These are phyloP conservation scores for Triops cancriformis DNA, from an alignment of 1,140 invertebrate genomes.

Conservation along the genomic window DNA sequence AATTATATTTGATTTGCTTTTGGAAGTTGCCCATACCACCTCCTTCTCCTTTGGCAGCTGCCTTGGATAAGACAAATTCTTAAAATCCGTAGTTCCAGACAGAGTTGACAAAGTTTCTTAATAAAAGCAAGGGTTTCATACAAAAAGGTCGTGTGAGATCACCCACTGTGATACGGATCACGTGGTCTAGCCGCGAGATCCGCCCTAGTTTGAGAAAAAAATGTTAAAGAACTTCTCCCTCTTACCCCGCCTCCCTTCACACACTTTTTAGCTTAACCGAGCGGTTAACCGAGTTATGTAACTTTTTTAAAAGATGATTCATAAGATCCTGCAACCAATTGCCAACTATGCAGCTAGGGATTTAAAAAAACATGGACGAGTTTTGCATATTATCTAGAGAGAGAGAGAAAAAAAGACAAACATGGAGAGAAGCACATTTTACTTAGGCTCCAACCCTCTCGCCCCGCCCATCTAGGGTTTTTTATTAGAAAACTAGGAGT, in stretches of 20 bases:
- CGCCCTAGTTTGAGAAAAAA: constrained; percentile 1
- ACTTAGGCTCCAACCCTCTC: not conserved
- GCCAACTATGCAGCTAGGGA: not conserved
- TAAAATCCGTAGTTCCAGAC: not conserved
- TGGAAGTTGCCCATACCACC: not conserved
- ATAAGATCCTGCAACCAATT: constrained; percentile 10
- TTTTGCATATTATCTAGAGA: no score
- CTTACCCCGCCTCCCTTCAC: not conserved
- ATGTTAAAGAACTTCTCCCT: not conserved
- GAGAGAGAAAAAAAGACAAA: not conserved
- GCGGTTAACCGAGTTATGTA: not conserved
- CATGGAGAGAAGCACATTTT: not conserved
- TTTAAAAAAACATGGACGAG: not conserved
- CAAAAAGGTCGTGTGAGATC: not conserved
- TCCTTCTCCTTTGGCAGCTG: not conserved
- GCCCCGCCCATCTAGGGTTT: no score
- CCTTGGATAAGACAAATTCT: not conserved
- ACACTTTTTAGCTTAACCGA: not conserved
- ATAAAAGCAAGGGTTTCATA: not conserved
- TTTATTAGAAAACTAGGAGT: not conserved
- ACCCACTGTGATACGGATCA: constrained; percentile 1
- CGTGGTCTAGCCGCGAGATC: constrained; percentile 2
- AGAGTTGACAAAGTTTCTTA: not conserved
- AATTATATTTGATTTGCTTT: not conserved
- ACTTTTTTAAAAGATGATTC: not conserved